These are phyloP conservation scores for Microchrysa polita DNA, from an alignment of 2,888 invertebrate species.

Conservation along the genomic window DNA sequence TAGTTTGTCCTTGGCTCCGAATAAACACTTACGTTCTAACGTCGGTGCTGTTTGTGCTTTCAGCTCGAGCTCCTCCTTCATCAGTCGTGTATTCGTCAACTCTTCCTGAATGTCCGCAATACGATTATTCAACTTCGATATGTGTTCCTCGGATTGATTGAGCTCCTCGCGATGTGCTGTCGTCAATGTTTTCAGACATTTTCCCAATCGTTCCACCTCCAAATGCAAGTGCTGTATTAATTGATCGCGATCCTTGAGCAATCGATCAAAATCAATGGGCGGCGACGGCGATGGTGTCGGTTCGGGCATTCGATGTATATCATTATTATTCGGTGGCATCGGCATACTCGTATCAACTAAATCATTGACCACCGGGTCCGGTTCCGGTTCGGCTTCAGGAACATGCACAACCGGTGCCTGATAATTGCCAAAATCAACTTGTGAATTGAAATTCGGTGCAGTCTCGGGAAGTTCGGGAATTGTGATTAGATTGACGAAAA, in stretches of 20 bases:
- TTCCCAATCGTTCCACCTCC: slow-evolving; percentile 64
- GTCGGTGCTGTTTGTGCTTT: slow-evolving; percentile 64
- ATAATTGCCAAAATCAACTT: slow-evolving; percentile 91
- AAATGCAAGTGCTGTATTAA: slow-evolving; percentile 83
- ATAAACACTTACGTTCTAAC: slow-evolving; percentile 67
- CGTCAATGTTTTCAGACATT: slow-evolving; percentile 50
- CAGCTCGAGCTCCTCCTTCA: slow-evolving; percentile 61
- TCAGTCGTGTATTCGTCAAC: slow-evolving; percentile 56
- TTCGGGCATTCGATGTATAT: slow-evolving; percentile 54
- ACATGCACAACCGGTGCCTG: slow-evolving; percentile 92
- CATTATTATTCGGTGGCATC: slow-evolving; percentile 48
- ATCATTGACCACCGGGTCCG: slow-evolving; percentile 61
- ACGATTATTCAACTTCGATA: slow-evolving; percentile 57
- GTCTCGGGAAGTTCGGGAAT: slow-evolving; percentile 91
- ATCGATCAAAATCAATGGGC: slow-evolving; percentile 52
- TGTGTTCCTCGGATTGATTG: slow-evolving; percentile 55
- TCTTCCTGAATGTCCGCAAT: slow-evolving; percentile 57
- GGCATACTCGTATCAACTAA: slow-evolving; percentile 59
- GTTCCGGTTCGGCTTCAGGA: slow-evolving; percentile 70
- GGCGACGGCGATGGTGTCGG: slow-evolving; percentile 63
- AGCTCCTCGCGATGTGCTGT: slow-evolving; percentile 51
- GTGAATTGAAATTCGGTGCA: slow-evolving; percentile 93
- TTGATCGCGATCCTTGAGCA: slow-evolving; percentile 73
- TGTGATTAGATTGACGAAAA: slow-evolving; percentile 94
- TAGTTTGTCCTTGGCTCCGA: too few species aligned